These are phyloP conservation scores for Circaetus gallicus DNA, from an alignment of 2,113 vertebrate species.

Conservation along the genomic window DNA sequence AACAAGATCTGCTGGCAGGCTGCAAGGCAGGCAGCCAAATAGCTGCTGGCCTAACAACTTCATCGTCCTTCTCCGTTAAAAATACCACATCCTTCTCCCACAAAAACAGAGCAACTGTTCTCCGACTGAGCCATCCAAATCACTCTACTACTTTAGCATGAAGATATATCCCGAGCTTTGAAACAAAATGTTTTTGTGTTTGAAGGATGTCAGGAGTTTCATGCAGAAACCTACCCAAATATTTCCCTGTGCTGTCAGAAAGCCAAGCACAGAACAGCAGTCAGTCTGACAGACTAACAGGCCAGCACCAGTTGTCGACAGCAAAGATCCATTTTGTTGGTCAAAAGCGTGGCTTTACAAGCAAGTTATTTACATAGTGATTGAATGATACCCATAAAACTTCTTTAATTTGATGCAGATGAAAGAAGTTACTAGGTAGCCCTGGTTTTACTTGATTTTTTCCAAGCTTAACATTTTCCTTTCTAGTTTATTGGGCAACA, in stretches of 20 bases:
- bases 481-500: not conserved
- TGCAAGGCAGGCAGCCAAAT: conserved; percentile 10
- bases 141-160: not conserved
- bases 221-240: not conserved
- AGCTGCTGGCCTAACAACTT: not conserved
- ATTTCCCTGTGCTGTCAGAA: accelerated
- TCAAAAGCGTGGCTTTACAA: not conserved
- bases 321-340: not conserved
- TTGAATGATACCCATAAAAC: not conserved
- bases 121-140: not conserved
- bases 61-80: not conserved
- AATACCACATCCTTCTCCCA: not conserved
- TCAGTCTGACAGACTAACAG: not conserved
- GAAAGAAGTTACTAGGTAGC: not conserved
- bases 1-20: conserved; percentile 3
- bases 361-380: not conserved
- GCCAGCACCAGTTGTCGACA: not conserved
- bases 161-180: not conserved
- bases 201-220: not conserved
- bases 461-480: not conserved
- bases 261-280: not conserved
- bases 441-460: not conserved
- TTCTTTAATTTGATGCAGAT: not conserved
- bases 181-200: accelerated
- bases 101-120: not conserved